A percentile compares a stretch with the other conserved stretches of the same genome.
Evolutionary conservation across 2,113 vertebrate species (phyloP).

Genomic region (Amia ocellicauda): DNA sequence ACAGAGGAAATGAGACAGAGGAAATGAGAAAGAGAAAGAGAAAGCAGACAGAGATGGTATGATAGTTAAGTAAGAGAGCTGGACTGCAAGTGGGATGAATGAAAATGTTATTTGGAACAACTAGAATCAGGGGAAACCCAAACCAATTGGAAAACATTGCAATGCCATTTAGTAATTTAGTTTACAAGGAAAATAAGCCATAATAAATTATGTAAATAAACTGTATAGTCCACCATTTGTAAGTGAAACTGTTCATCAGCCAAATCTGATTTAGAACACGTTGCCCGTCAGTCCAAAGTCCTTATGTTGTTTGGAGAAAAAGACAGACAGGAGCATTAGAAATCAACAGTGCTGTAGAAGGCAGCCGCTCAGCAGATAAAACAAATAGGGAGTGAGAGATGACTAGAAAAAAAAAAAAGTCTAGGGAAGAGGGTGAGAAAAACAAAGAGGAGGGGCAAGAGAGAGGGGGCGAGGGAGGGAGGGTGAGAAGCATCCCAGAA

Average conservation of each 20-base stretch:
- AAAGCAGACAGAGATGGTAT: background rate
- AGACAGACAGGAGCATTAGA: background rate
- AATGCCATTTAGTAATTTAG: no score
- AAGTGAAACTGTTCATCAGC: no score
- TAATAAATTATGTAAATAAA: no score
- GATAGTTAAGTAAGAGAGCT: constrained; percentile 1
- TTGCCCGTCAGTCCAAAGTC: no score
- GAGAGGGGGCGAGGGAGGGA: background rate
- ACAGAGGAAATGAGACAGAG: background rate
- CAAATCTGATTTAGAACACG: no score
- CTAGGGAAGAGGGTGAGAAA: constrained; percentile 19
- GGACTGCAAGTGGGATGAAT: constrained; percentile 14
- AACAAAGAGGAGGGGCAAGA: background rate
- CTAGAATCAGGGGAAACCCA: no score
- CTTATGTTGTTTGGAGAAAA: no score
- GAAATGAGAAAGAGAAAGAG: background rate
- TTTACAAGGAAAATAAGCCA: no score
- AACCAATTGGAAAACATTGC: no score
- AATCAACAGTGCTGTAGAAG: constrained; percentile 29
- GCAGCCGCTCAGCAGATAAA: constrained; percentile 33
- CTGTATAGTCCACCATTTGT: no score
- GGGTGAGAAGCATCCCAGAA: background rate
- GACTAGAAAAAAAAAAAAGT: constrained; percentile 9
- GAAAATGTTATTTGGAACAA: constrained; percentile 3
- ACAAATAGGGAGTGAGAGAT: constrained; percentile 3